Percentiles rank a stretch among this genome's conserved stretches.
Evolutionary conservation across 2,888 invertebrate species (phyloP).

Genomic region (Mesorhabditis sp.): DNA sequence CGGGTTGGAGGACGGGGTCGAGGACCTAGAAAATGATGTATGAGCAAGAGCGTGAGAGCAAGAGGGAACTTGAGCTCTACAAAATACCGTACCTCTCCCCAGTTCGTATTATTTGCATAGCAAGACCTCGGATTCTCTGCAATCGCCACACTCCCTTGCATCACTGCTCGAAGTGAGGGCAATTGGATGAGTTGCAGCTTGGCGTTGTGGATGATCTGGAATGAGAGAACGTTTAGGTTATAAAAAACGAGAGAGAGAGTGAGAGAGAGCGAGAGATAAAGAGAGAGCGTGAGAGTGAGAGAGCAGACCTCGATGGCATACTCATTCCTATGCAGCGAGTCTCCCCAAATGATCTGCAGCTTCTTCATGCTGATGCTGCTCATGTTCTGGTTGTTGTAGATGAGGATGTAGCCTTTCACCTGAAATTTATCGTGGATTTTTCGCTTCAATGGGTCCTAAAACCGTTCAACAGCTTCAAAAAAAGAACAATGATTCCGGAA

Average conservation of each 20-base stretch:
- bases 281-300: no score
- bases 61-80: neutral
- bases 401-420: conserved; percentile 20
- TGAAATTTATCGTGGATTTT: conserved; percentile 1
- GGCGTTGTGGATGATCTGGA: no score
- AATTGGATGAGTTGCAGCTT: no score
- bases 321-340: neutral
- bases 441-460: no score
- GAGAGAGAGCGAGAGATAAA: no score
- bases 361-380: neutral
- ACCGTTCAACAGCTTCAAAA: no score
- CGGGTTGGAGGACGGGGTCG: neutral
- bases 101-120: neutral
- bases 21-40: neutral
- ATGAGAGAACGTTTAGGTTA: no score
- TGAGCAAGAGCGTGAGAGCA: neutral
- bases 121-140: neutral
- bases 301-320: neutral
- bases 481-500: no score
- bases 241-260: no score
- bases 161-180: neutral
- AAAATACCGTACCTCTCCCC: neutral
- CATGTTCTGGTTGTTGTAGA: conserved; percentile 12
- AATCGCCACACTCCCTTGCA: neutral
- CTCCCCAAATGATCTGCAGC: neutral